Conservation (phyloP, 30 jellyfish, hydroid and myxozoan species). For the Aurelia sp. region DNA sequence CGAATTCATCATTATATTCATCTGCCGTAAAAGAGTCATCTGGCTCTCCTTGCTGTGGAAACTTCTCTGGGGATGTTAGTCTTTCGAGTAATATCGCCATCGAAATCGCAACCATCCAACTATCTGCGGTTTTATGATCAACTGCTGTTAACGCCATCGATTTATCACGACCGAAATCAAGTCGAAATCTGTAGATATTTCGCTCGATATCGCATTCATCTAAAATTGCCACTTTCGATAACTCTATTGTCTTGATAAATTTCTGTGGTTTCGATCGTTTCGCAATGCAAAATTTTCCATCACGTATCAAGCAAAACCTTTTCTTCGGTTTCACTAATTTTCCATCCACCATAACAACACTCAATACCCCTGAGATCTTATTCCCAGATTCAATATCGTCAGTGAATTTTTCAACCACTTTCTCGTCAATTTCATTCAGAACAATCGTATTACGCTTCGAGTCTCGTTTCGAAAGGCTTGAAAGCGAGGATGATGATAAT, state of each 20-base stretch:
- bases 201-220: slow-evolving; percentile 94
- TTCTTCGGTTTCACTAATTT: slow-evolving; percentile 64
- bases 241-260: slow-evolving; percentile 63
- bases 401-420: slow-evolving; percentile 80
- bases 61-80: slow-evolving; percentile 66
- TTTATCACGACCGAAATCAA: slow-evolving; percentile 69
- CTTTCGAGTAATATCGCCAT: slow-evolving; percentile 95
- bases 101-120: slow-evolving; percentile 99
- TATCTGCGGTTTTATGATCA: slow-evolving; percentile 84
- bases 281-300: slow-evolving; percentile 81
- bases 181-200: slow-evolving; percentile 68
- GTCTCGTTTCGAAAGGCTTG: slow-evolving; percentile 70
- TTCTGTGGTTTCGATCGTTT: slow-evolving; percentile 84
- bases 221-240: slow-evolving; percentile 80
- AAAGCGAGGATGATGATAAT: slow-evolving; percentile 50
- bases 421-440: slow-evolving; percentile 76
- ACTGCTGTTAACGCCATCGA: slow-evolving; percentile 67
- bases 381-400: slow-evolving; percentile 80
- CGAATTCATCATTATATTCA: slow-evolving; percentile 1
- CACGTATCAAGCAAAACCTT: slow-evolving; percentile 85
- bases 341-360: slow-evolving; percentile 23
- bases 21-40: neutral
- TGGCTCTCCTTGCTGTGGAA: slow-evolving; percentile 59
- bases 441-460: slow-evolving; percentile 84
- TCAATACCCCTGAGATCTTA: slow-evolving; percentile 76